Percentiles rank a stretch among this genome's conserved stretches.
These are phyloP conservation scores for Agriopis aurantiaria DNA, from an alignment of 2,888 invertebrate species.

Conservation along the genomic window DNA sequence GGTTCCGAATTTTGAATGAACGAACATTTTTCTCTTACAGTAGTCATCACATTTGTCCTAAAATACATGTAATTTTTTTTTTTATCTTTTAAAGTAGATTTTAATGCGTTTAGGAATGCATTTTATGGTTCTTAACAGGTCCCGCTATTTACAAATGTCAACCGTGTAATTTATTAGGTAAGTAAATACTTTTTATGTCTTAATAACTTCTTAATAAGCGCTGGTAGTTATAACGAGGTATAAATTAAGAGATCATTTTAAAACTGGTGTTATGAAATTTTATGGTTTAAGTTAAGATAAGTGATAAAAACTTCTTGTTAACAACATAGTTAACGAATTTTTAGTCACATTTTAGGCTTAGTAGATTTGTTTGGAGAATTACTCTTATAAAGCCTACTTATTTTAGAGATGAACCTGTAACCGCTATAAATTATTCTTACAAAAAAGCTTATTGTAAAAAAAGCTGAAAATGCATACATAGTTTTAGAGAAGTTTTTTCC, in stretches of 20 bases:
- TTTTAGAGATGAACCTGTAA: not conserved
- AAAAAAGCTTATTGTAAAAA: too few species aligned
- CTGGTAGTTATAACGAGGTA: slow-evolving; percentile 38
- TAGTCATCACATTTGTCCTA: not conserved
- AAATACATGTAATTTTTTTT: too few species aligned
- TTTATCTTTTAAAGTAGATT: slow-evolving; percentile 14
- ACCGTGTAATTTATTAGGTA: slow-evolving; percentile 40
- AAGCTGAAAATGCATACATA: too few species aligned
- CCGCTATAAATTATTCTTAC: not conserved
- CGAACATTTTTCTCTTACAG: not conserved
- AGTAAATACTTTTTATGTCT: slow-evolving; percentile 47
- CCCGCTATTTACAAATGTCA: slow-evolving; percentile 41
- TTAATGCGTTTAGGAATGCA: slow-evolving; percentile 33
- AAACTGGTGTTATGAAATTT: slow-evolving; percentile 34
- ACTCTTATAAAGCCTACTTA: not conserved
- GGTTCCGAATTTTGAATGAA: too few species aligned
- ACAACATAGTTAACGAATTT: not conserved
- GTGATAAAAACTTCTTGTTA: slow-evolving; percentile 25
- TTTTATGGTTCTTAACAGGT: slow-evolving; percentile 37
- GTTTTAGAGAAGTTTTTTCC: too few species aligned
- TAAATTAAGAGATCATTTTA: slow-evolving; percentile 44
- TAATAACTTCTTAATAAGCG: slow-evolving; percentile 45
- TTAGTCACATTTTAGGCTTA: not conserved
- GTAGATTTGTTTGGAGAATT: not conserved
- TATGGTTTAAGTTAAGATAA: slow-evolving; percentile 28